These are phyloP conservation scores for Standfussiana lucernea DNA, from an alignment of 2,888 invertebrate genomes.

Conservation along the genomic window DNA sequence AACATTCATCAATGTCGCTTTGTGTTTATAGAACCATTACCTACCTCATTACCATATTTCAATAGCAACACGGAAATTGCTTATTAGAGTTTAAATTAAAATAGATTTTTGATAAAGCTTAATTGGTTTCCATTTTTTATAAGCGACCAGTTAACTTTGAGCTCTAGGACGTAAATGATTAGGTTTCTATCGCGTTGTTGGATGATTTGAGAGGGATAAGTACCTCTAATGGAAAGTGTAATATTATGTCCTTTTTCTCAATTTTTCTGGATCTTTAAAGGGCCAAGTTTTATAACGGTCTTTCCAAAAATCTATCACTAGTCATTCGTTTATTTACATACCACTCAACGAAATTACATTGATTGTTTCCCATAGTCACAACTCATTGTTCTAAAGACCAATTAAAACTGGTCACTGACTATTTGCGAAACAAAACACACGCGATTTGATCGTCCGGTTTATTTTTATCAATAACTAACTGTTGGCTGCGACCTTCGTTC, in stretches of 20 bases:
- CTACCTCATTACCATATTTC: constrained; percentile 5
- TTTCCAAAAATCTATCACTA: too few relatives aligned
- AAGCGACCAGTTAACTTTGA: constrained; percentile 31
- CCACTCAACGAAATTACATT: background rate
- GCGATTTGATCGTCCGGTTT: constrained; percentile 58
- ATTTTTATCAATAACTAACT: constrained; percentile 53
- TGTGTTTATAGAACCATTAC: background rate
- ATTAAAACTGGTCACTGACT: constrained; percentile 34
- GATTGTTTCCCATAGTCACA: background rate
- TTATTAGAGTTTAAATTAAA: constrained; percentile 13
- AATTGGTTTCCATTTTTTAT: constrained; percentile 23
- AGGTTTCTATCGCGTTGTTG: background rate
- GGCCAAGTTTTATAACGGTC: background rate
- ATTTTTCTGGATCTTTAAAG: background rate
- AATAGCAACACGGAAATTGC: constrained; percentile 14
- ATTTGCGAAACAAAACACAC: constrained; percentile 47
- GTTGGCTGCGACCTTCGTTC: too few relatives aligned
- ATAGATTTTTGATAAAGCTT: constrained; percentile 17
- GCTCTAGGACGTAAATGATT: constrained; percentile 6
- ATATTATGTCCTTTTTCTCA: background rate
- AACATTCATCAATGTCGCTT: constrained; percentile 3
- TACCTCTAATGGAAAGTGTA: background rate
- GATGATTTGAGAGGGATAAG: background rate
- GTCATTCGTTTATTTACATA: too few relatives aligned
- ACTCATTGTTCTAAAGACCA: constrained; percentile 20